A percentile compares a stretch with the other conserved stretches of the same genome.
Evolutionary conservation across 2,888 invertebrate species (phyloP).

Genomic region (Glaucopsyche alexis): DNA sequence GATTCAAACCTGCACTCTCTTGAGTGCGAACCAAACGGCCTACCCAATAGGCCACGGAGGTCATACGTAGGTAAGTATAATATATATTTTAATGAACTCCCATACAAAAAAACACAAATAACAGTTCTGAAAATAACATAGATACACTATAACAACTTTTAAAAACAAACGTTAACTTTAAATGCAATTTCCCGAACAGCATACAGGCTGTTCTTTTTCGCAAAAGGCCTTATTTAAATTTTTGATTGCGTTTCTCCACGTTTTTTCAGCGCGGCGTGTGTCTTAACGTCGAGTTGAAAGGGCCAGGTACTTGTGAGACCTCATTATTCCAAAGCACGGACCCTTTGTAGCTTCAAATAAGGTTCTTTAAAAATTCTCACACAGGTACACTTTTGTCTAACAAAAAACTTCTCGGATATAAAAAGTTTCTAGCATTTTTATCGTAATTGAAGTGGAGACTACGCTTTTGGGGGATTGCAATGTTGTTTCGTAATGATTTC

Average conservation of each 20-base stretch:
- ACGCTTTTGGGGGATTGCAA: not conserved
- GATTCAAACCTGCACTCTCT: too few relatives aligned
- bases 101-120: too few relatives aligned
- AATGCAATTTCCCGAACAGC: too few relatives aligned
- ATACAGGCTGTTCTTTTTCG: not conserved
- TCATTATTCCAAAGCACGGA: conserved; percentile 76
- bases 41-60: too few relatives aligned
- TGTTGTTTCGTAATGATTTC: not conserved
- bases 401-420: conserved; percentile 35
- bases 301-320: conserved; percentile 60
- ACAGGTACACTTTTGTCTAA: conserved; percentile 44
- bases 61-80: too few relatives aligned
- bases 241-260: conserved; percentile 2
- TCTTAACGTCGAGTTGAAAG: conserved; percentile 62
- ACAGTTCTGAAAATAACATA: too few relatives aligned
- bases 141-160: too few relatives aligned
- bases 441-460: conserved; percentile 17
- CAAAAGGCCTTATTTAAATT: conserved; percentile 8
- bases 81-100: too few relatives aligned
- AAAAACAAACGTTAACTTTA: too few relatives aligned
- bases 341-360: conserved; percentile 75
- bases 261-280: conserved; percentile 36
- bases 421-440: conserved; percentile 30
- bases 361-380: conserved; percentile 76
- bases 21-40: too few relatives aligned